Evolutionary conservation across 2,113 vertebrate species (phyloP).

Genomic region (Calyptomena viridis): DNA sequence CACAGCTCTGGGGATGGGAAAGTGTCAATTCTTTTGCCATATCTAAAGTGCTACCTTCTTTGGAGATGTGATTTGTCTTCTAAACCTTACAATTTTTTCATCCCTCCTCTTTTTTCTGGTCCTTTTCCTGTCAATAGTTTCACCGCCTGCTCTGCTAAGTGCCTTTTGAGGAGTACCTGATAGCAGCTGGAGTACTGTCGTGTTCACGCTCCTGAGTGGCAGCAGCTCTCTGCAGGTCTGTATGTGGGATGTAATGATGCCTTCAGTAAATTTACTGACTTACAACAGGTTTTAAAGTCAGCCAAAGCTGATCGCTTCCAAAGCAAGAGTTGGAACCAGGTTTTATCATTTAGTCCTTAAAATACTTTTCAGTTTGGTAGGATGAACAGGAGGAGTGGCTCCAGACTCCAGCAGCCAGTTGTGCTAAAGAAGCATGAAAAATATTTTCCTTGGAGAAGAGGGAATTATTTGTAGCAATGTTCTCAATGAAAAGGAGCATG

Average conservation of each 20-base stretch:
- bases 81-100: not conserved
- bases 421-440: not conserved
- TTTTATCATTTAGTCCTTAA: not conserved
- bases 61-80: not conserved
- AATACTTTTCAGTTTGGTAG: not conserved
- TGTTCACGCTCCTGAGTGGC: not conserved
- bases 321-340: not conserved
- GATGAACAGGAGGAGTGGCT: not conserved
- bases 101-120: not conserved
- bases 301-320: not conserved
- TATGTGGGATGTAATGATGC: not conserved
- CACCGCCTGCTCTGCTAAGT: not conserved
- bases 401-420: not conserved
- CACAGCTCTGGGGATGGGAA: not conserved
- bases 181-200: no score
- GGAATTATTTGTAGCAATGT: not conserved
- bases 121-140: not conserved
- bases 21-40: not conserved
- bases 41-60: not conserved
- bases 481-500: not conserved
- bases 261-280: not conserved
- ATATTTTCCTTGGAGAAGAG: not conserved
- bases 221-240: not conserved
- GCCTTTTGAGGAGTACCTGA: fast-evolving
- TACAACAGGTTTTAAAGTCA: not conserved